Conservation (phyloP, 30 jellyfish, hydroid and myxozoan genomes). For the Catostylus mosaicus region DNA sequence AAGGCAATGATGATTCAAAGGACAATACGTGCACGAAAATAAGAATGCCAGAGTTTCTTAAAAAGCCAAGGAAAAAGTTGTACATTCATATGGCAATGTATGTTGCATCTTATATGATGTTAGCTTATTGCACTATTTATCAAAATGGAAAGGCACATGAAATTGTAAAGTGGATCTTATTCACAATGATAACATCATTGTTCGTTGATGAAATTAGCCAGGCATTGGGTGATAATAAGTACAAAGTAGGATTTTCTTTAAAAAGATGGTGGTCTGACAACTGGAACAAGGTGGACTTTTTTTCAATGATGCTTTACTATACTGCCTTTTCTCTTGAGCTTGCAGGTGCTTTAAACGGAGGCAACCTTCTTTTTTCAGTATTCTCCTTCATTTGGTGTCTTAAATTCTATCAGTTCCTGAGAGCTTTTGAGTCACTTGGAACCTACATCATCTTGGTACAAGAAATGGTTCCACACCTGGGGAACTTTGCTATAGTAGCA, state of each 20-base stretch:
- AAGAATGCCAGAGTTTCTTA: too few species aligned
- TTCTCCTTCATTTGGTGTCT: conserved; percentile 18
- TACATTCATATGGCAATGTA: background rate
- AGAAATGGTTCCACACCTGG: background rate
- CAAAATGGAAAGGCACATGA: background rate
- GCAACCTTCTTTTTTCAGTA: background rate
- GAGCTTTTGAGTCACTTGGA: conserved; percentile 1
- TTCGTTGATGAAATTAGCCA: background rate
- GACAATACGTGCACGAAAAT: too few species aligned
- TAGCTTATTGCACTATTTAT: background rate
- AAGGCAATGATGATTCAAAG: too few species aligned
- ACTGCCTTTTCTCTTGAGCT: too few species aligned
- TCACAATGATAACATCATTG: background rate
- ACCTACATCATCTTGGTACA: conserved; percentile 13
- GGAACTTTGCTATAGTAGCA: background rate
- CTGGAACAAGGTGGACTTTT: background rate
- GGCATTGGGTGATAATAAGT: conserved; percentile 3
- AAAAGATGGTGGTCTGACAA: background rate
- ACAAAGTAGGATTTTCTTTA: background rate
- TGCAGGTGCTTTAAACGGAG: background rate
- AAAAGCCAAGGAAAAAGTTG: background rate
- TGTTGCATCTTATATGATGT: background rate
- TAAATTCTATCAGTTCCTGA: conserved; percentile 16
- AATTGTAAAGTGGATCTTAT: background rate
- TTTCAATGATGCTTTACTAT: too few species aligned